These are phyloP conservation scores for Engraulis encrasicolus DNA, from an alignment of 2,113 vertebrate genomes.

Conservation along the genomic window DNA sequence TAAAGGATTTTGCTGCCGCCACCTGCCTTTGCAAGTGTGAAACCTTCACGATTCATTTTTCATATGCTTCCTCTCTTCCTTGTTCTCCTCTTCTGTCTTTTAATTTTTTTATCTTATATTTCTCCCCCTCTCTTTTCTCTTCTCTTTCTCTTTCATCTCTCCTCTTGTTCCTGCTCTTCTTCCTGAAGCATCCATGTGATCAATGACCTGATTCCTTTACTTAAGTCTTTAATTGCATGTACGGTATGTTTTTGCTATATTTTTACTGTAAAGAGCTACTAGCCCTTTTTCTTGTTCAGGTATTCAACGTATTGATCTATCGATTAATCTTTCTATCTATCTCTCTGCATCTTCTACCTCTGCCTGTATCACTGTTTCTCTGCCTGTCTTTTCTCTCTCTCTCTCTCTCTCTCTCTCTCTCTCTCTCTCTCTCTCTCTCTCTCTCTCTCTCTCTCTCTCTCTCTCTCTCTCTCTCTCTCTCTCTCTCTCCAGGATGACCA, in stretches of 20 bases:
- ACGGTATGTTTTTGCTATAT: too few relatives aligned
- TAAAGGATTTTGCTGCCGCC: not conserved
- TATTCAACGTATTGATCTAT: too few relatives aligned
- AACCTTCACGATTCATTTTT: not conserved
- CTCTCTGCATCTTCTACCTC: not conserved
- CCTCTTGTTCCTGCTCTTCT: not conserved
- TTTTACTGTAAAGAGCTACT: too few relatives aligned
- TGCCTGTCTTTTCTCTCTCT: not conserved
- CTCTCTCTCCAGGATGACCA: slow-evolving; percentile 86
- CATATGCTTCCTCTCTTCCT: not conserved
- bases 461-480: slow-evolving; percentile 1
- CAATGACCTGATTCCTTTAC: too few relatives aligned
- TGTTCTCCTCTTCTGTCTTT: too few relatives aligned
- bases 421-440: not conserved
- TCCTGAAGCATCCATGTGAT: not conserved
- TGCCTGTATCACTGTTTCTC: not conserved
- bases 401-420: not conserved
- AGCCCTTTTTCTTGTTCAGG: too few relatives aligned
- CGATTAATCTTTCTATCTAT: too few relatives aligned
- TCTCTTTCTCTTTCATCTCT: not conserved
- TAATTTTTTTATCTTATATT: not conserved
- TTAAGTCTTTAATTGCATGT: too few relatives aligned
- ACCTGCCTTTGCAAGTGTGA: not conserved
- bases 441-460: not conserved
- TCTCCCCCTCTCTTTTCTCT: not conserved